Conservation (phyloP, 2,113 vertebrate genomes). For the Nyctibius bracteatus region DNA sequence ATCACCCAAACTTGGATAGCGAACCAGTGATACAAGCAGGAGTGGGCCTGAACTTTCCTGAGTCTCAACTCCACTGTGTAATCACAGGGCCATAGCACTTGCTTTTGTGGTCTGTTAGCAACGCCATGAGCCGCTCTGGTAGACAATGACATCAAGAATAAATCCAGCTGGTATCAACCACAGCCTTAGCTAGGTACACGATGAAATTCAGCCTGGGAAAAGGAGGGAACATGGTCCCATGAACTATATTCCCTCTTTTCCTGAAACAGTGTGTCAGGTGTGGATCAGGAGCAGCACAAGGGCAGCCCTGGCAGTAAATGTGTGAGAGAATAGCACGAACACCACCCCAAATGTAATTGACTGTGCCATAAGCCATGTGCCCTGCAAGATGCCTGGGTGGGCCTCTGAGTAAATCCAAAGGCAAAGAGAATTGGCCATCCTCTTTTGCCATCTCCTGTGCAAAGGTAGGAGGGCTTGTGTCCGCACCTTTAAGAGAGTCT, state of each 20-base stretch:
- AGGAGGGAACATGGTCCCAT: fast-evolving
- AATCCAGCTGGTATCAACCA: neutral
- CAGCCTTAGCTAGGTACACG: neutral
- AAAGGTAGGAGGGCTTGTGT: neutral
- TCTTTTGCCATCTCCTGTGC: neutral
- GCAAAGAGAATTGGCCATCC: neutral
- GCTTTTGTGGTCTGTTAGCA: fast-evolving
- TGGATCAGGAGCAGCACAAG: neutral
- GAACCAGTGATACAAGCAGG: neutral
- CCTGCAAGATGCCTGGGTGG: fast-evolving
- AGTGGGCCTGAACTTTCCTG: neutral
- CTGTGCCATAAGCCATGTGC: neutral
- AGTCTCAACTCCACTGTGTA: neutral
- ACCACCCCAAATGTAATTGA: neutral
- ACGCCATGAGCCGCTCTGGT: fast-evolving
- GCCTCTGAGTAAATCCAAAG: neutral
- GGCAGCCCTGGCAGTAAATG: neutral
- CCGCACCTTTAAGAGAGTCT: neutral
- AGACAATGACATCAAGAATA: neutral
- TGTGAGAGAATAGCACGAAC: neutral
- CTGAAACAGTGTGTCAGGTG: neutral
- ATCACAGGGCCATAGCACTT: neutral
- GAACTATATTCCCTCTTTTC: neutral
- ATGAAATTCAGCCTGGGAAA: neutral
- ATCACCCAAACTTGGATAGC: neutral